Conservation (phyloP, 2,113 vertebrate species). For the crab-eating macaque (Macaca fascicularis) region DNA sequence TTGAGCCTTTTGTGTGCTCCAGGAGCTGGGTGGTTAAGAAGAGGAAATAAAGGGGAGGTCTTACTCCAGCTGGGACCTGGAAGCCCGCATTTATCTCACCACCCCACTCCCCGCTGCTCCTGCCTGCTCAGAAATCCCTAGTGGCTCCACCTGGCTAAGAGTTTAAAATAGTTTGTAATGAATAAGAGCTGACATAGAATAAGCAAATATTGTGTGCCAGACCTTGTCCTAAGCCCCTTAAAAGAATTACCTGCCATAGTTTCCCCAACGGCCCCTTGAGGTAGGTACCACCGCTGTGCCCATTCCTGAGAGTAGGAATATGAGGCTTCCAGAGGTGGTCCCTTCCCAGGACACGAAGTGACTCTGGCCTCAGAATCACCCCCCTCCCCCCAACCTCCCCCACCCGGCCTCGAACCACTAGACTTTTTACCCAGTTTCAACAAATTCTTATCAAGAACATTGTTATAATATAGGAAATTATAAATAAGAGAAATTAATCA, state of each 20-base stretch:
- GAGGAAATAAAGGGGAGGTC: background rate
- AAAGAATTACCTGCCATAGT: background rate
- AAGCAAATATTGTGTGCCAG: background rate
- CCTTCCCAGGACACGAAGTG: background rate
- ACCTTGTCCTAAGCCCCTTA: background rate
- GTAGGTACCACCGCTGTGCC: background rate
- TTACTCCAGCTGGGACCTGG: background rate
- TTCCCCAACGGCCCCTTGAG: background rate
- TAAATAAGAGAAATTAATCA: conserved; percentile 7
- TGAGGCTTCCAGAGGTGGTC: background rate
- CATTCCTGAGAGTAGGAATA: background rate
- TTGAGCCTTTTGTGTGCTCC: background rate
- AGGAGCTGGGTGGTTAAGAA: background rate
- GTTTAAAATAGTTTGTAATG: background rate
- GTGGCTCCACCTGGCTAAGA: background rate
- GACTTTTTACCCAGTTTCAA: background rate
- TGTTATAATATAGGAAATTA: background rate
- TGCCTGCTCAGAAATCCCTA: background rate
- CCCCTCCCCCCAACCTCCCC: background rate
- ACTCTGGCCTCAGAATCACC: background rate
- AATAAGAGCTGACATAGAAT: background rate
- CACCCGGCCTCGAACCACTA: background rate
- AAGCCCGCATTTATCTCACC: background rate
- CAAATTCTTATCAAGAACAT: background rate
- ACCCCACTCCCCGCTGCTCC: background rate